Evolutionary conservation across 2,113 vertebrate species (phyloP), one percentile per base, ranked within the genome.

Genomic region (Halcyon malimbica): DNA sequence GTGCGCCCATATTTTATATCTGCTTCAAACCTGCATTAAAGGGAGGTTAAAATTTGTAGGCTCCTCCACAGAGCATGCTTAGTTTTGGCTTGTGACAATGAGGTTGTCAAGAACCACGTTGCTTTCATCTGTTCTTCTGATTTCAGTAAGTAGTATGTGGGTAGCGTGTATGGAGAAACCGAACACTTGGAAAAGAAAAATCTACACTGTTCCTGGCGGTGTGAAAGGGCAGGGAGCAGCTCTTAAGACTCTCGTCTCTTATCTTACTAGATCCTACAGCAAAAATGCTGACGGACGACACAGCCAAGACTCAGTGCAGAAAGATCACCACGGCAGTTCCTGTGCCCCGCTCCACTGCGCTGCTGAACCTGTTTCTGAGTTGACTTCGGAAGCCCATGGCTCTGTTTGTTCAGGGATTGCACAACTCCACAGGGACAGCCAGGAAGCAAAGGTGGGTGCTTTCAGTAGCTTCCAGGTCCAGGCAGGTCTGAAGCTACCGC

Each of bases 201-300:
- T 10, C 15, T 78, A 4, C 93, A 67, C 53, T 63, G 11, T 57
- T 79, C 10, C 13, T 39, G n/a, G 56, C 14, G 21, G 18, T 29
- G 46, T 46, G 28, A 57, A 56, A 41, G 41, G 28, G 44, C 44
- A 62, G 23, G 37, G 69, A 46, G 8, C 54, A 76, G 48, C 62
- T 82, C 12, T 64, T 69, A 75, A 65, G 56, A 64, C 25, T 83
- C 19, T 56, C 0, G 0, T 85, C 68, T 93, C 69, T 88, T 83
- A 39, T 82, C 85, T 94, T 88, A 29, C 70, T 95, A 98, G 98
- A 87, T 94, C 97, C 83, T 97, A 96, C 87, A 98, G 96, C 97
- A 98, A 97, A 94, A 98, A 93, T 24, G 82, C 26, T 2, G 98
- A 98, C 0, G 75, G 92, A 10, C 91, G 92, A 39, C 95, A 94